Conservation (phyloP, 2,113 vertebrate genomes). For the Python bivittatus region DNA sequence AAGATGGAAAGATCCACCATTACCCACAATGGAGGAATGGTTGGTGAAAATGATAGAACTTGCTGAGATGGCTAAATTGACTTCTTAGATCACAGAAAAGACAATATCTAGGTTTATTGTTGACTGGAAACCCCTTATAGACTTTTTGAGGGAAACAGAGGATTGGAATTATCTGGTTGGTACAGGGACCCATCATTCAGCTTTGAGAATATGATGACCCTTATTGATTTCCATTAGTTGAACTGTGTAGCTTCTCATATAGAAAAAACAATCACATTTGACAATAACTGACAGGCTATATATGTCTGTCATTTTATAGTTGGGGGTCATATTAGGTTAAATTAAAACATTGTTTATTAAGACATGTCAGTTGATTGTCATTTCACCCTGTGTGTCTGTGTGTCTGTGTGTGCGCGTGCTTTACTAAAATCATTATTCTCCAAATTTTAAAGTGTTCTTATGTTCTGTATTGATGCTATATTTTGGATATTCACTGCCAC, state of each 20-base stretch:
- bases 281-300: neutral
- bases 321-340: neutral
- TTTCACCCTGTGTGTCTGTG: neutral
- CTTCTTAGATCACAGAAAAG: no score
- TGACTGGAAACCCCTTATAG: no score
- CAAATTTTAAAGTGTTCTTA: neutral
- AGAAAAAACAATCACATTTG: neutral
- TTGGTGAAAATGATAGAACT: no score
- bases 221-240: neutral
- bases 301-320: neutral
- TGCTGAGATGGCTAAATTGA: no score
- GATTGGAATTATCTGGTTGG: neutral
- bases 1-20: no score
- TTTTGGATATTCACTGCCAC: neutral
- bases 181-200: neutral
- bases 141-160: no score
- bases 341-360: constrained; percentile 11
- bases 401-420: neutral
- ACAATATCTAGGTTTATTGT: no score
- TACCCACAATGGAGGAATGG: no score
- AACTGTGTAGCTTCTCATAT: neutral
- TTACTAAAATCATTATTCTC: neutral
- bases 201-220: neutral
- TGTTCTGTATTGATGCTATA: neutral
- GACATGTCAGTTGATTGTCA: neutral